A percentile compares a stretch with the other conserved stretches of the same genome.
Evolutionary conservation across 2,888 invertebrate species (phyloP).

Genomic region (Apamea monoglypha): DNA sequence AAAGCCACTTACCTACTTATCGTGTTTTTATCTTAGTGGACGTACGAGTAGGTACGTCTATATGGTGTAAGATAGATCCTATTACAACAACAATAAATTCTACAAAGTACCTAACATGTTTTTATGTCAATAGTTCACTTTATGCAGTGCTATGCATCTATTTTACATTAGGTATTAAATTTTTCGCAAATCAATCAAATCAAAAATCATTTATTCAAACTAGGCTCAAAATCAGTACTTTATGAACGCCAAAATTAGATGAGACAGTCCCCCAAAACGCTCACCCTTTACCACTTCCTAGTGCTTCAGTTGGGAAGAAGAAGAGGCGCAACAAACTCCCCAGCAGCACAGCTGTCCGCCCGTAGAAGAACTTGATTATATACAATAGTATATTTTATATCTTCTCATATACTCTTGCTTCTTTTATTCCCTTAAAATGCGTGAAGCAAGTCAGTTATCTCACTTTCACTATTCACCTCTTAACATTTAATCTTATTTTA

Average conservation of each 20-base stretch:
- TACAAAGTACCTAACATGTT: background rate
- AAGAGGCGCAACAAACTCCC: too few relatives aligned
- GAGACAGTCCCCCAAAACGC: background rate
- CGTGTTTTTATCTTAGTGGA: background rate
- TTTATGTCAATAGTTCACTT: background rate
- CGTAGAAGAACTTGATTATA: background rate
- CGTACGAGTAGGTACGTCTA: background rate
- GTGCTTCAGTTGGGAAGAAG: background rate
- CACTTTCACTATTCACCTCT: slow-evolving; percentile 51
- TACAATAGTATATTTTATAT: background rate
- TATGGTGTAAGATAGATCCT: background rate
- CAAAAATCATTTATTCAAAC: background rate
- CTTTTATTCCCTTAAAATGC: slow-evolving; percentile 21
- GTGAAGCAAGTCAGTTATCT: slow-evolving; percentile 23
- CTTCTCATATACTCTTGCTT: background rate
- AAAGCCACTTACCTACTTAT: background rate
- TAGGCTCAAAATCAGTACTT: background rate
- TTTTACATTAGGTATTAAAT: background rate
- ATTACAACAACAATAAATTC: background rate
- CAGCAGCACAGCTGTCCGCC: too few relatives aligned
- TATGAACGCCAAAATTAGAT: background rate
- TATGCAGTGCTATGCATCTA: background rate
- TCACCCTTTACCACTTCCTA: background rate
- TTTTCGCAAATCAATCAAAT: background rate
- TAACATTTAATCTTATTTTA: slow-evolving; percentile 54